Conservation (phyloP, 2,888 invertebrate genomes). For the Drosophila affinis region DNA sequence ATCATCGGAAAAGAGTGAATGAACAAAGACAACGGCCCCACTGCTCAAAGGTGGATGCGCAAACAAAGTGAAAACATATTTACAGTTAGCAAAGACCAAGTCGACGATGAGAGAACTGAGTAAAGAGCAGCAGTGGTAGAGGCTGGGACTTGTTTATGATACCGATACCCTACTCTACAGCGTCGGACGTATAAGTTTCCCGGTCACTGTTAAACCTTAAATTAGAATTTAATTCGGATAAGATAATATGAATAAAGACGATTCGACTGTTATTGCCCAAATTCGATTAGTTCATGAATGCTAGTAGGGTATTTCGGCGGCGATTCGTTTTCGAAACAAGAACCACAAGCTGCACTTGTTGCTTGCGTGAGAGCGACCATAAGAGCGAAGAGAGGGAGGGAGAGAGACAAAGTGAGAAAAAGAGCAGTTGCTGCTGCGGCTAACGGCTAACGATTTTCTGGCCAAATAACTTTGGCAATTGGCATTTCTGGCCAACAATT, state of each 20-base stretch:
- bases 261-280: neutral
- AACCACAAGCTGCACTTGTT: slow-evolving; percentile 59
- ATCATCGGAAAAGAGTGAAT: slow-evolving; percentile 57
- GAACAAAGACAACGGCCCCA: slow-evolving; percentile 53
- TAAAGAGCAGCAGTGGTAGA: slow-evolving; percentile 36
- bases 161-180: slow-evolving; percentile 28
- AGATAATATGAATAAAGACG: slow-evolving; percentile 11
- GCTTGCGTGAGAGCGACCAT: slow-evolving; percentile 32
- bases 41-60: slow-evolving; percentile 65
- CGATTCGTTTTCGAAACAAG: slow-evolving; percentile 48
- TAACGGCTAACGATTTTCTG: slow-evolving; percentile 10
- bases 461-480: slow-evolving; percentile 68
- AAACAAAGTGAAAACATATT: slow-evolving; percentile 79
- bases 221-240: neutral
- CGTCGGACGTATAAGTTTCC: neutral
- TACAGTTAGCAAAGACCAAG: slow-evolving; percentile 67
- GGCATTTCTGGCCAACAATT: slow-evolving; percentile 70
- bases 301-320: slow-evolving; percentile 30
- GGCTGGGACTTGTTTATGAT: slow-evolving; percentile 51
- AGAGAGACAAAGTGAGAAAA: slow-evolving; percentile 4
- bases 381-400: slow-evolving; percentile 17
- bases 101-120: slow-evolving; percentile 9
- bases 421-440: slow-evolving; percentile 5
- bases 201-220: neutral
- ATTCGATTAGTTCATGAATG: neutral